Base-by-base conservation (phyloP, 2,888 invertebrate genomes). In the Drosophila antonietae region DNA sequence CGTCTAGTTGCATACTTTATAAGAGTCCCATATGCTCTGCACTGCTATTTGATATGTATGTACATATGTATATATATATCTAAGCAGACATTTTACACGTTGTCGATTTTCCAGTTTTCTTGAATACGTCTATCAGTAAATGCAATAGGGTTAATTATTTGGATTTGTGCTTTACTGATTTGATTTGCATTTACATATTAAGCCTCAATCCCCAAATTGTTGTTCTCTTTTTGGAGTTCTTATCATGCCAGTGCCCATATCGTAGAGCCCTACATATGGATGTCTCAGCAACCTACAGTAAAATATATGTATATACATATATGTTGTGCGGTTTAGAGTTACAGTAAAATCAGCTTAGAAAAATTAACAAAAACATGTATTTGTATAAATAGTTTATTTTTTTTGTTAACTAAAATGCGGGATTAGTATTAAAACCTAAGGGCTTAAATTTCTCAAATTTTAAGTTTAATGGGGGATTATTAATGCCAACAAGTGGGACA, bases 181-280 rank as follows among this genome's bases (percentile, higher is more conserved):
- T 52, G 41, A 67, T 75, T 67, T 59, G 33, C 76, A 75, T 66
- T 35, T 69, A 33, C 44, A 57, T 9, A 61, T 44, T 51, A 23
- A 33, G 58, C 68, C 52, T 63, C 52, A 35, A 60, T 67, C 5
- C 52, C 44, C 49, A 56, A 75, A 53, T 49, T 23, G 37, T 55
- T 35, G 23, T 44, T n/a, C 20, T 51, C 46, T 43, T 33, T 33
- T 43, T 14, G 14, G 8, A 41, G 51, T 2, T 41, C 41, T 60
- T 68, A 69, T 68, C 68, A 23, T 8, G 28, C 33, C 47, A 63
- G 49, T 58, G 20, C 59, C 47, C 43, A 60, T 57, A 53, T 37
- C 46, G 20, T 33, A 39, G 6, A 7, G 33, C 8, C 43, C 2
- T 28, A n/a, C 43, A 43, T 49, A 43, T 49, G 28, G 43, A 68